phyloP scores from a whole-genome alignment of 2,797 vertebrate species.

The Malacoctenus gilli region DNA sequence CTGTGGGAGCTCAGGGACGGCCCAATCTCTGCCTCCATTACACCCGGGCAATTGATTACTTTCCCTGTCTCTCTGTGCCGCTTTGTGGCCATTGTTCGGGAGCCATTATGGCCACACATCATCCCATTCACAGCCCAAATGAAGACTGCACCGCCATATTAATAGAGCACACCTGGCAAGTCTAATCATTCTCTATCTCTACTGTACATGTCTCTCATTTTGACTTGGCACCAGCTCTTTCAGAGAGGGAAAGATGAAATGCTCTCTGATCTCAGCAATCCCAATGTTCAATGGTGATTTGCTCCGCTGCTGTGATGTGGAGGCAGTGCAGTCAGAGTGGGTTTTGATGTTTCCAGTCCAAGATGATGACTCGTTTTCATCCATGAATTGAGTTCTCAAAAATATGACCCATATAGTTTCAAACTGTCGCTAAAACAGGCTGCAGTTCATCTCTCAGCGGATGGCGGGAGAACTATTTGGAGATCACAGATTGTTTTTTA shows the following conservation, averaged over 20 bases:
- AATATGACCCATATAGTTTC: constrained; percentile 18
- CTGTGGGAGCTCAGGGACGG: constrained; percentile 42
- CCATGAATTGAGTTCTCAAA: constrained; percentile 8
- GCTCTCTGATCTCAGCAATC: constrained; percentile 25
- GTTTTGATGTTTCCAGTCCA: constrained; percentile 21
- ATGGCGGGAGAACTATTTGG: constrained; percentile 64
- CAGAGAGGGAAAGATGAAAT: constrained; percentile 47
- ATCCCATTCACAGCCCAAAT: constrained; percentile 55
- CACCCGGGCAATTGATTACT: constrained; percentile 70
- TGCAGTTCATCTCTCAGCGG: constrained; percentile 28
- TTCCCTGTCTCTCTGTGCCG: constrained; percentile 33
- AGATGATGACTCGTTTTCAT: constrained; percentile 12
- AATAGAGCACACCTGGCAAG: constrained; percentile 46
- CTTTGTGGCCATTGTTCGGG: constrained; percentile 54
- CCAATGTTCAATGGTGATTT: constrained; percentile 42
- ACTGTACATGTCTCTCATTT: constrained; percentile 38
- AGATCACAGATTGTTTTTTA: constrained; percentile 75
- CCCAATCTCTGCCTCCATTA: constrained; percentile 69
- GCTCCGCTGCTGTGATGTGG: constrained; percentile 42
- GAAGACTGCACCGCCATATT: constrained; percentile 57
- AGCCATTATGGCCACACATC: constrained; percentile 57
- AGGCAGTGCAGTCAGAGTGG: constrained; percentile 32
- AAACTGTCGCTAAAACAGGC: constrained; percentile 38
- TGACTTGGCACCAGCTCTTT: constrained; percentile 45
- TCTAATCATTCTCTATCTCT: constrained; percentile 51